Evolutionary conservation across 2,888 invertebrate genomes (phyloP), one percentile per base, ranked within the genome.

Genomic region (Protonemura montana): DNA sequence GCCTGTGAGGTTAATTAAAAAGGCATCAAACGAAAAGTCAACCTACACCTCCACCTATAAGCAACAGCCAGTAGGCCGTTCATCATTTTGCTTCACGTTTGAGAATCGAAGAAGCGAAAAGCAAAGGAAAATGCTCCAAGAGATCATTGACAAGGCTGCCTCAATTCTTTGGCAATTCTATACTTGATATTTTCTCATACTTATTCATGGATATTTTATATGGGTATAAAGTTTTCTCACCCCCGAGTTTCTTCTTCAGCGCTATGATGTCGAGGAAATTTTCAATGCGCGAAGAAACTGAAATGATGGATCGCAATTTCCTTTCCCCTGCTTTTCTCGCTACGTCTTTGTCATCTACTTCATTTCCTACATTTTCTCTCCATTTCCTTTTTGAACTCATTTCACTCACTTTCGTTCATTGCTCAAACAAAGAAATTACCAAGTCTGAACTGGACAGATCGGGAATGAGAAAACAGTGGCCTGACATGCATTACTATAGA

Each of bases 1-100:
- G 27, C 42, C 35, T 85, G 77, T 27, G 82, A 85, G 87, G 87
- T 87, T 87, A 87, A 87, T 87, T 87, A 87, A 87, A 87, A 87
- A 87, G 86, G 87, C 87, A 87, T 87, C 87, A 87, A 87, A 87
- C 87, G 87, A 82, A 80, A 80, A 80, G 25, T 80, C 26, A 27
- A 80, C 80, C 80, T 80, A 35, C 35, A 35, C 35, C 35, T 28
- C 13, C 26, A 80, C 21, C 76, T 76, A 76, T 3, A 80, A n/a
- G 28, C 27, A 80, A 25, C 80, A 76, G 26, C n/a, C n/a, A 76
- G 26, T 76, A 76, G 5, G n/a, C 76, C n/a, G 76, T 76, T 76
- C 76, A 76, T 76, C n/a, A 76, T 76, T 25, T 76, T 21, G n/a
- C 5, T 76, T 21, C 6, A 76, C n/a, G 76, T 10, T 35, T 10